A percentile compares a stretch with the other conserved stretches of the same genome.
These are phyloP conservation scores for Heliothis subflexa DNA, from an alignment of 1,140 invertebrate genomes.

Conservation along the genomic window DNA sequence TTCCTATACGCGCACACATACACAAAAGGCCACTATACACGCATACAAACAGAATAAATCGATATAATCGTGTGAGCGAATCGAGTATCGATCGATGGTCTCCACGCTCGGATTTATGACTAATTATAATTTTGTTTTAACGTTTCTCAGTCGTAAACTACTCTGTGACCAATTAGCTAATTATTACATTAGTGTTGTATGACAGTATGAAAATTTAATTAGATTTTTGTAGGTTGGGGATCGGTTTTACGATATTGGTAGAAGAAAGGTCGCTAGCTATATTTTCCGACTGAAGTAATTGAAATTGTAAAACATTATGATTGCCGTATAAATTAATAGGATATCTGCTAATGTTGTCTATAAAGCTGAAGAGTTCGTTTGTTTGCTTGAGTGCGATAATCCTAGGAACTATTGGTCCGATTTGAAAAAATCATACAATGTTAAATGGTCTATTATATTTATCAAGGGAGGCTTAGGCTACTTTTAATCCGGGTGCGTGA, in stretches of 20 bases:
- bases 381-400: no score
- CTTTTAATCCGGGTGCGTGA: no score
- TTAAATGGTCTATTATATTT: no score
- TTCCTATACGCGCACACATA: conserved; percentile 66
- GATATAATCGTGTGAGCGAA: conserved; percentile 61
- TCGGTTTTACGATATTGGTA: background rate
- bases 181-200: conserved; percentile 62
- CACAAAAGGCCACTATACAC: conserved; percentile 48
- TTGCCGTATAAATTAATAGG: no score
- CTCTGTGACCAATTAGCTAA: conserved; percentile 79
- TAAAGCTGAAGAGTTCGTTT: no score
- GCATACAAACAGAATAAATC: conserved; percentile 59
- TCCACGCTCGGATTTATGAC: conserved; percentile 66
- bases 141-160: conserved; percentile 66
- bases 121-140: conserved; percentile 73
- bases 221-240: background rate
- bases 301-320: no score
- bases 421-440: no score
- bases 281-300: no score
- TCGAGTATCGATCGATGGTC: conserved; percentile 28
- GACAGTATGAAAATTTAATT: conserved; percentile 43
- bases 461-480: no score
- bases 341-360: no score
- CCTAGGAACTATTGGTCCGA: no score
- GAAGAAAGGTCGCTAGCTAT: no score